Conservation (phyloP, 2,113 vertebrate genomes). For the human (Homo sapiens) region GRCh38 chr2:64902501-64903000, state of each 20-base stretch:
- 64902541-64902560: neutral
- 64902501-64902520: neutral
- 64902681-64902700: neutral
- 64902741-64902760: no score
- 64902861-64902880: neutral
- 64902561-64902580: neutral
- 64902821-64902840: neutral
- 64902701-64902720: neutral
- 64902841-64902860: neutral
- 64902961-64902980: neutral
- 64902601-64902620: neutral
- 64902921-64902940: neutral
- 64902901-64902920: neutral
- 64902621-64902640: neutral
- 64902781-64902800: neutral
- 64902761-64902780: neutral
- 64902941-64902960: neutral
- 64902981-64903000: neutral
- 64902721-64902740: neutral
- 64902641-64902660: neutral
- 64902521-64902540: neutral
- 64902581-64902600: neutral
- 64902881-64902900: neutral
- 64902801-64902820: neutral
- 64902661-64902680: neutral